phyloP scores from a whole-genome alignment of 2,888 invertebrate genomes.

The Phortica magna region DNA sequence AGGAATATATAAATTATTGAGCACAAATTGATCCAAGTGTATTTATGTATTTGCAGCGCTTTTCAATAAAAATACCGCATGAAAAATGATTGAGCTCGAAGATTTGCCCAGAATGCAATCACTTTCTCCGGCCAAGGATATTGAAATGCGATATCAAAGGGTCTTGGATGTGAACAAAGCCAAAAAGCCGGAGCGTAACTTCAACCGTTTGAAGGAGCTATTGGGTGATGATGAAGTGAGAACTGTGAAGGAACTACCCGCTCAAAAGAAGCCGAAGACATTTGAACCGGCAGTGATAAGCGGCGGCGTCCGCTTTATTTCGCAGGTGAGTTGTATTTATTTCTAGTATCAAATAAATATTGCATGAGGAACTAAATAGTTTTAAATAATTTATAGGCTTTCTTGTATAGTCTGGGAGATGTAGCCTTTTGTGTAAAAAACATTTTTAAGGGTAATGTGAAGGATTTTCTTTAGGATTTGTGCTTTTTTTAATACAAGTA shows the following conservation, averaged over 20 bases:
- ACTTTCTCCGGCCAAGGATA: slow-evolving; percentile 69
- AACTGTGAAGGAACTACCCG: too few relatives aligned
- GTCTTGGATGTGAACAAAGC: slow-evolving; percentile 20
- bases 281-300: slow-evolving; percentile 5
- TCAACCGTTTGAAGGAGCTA: background rate
- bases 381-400: too few relatives aligned
- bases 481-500: too few relatives aligned
- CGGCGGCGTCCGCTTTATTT: slow-evolving; percentile 61
- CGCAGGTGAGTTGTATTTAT: slow-evolving; percentile 66
- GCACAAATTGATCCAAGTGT: background rate
- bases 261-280: background rate
- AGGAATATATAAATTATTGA: background rate
- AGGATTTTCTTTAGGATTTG: too few relatives aligned
- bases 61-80: slow-evolving; percentile 15
- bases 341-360: slow-evolving; percentile 30
- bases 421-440: too few relatives aligned
- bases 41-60: slow-evolving; percentile 1
- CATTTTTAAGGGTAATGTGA: too few relatives aligned
- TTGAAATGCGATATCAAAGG: slow-evolving; percentile 53
- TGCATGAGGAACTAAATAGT: slow-evolving; percentile 27
- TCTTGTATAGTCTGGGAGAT: too few relatives aligned
- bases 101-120: slow-evolving; percentile 76
- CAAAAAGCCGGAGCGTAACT: background rate
- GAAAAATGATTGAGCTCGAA: slow-evolving; percentile 69
- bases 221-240: background rate